Evolutionary conservation across 2,888 invertebrate genomes (phyloP), one percentile per base, ranked within the genome.

Genomic region (Palloptera scutellata): DNA sequence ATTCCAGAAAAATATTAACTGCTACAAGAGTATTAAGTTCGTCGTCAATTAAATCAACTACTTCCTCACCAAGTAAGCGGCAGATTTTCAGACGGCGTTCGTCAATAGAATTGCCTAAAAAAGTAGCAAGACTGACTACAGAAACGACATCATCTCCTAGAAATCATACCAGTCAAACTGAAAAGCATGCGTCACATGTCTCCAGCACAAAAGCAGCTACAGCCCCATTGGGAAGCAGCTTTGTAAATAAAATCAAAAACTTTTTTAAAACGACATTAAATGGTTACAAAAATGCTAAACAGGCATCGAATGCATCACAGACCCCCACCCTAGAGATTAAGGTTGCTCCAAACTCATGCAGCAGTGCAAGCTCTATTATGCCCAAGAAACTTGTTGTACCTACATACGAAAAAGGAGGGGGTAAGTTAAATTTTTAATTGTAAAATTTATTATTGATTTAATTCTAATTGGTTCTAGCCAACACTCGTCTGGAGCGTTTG

Each of bases 401-500:
- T 1, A n/a, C 65, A 10, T 72, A 72, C 55, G 43, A 42, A 19
- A 58, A 53, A 9, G 70, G 70, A n/a, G 69, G 70, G 15, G 72
- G 70, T 70, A 66, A 72, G 67, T n/a, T 5, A 8, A 9, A 19
- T 11, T 60, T n/a, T 62, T 67, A n/a, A 13, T 64, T 45, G 2
- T n/a, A 4, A 64, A 40, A n/a, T n/a, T n/a, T n/a, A n/a, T n/a
- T n/a, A n/a, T n/a, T n/a, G n/a, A n/a, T n/a, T n/a, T n/a, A n/a
- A n/a, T n/a, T n/a, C n/a, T n/a, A n/a, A n/a, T 42, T 30, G 30
- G 30, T 30, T 30, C 30, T 41, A 76, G 78, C 76, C 1, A 79
- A 79, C 58, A 66, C 64, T 0, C 75, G 79, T 30, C 66, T 79
- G 48, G 61, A 75, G 6, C 72, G 73, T 1, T 59, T 79, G 12